Evolutionary conservation across 64 coral and sea anemone species (phyloP).

Genomic region (Montipora cactus): DNA sequence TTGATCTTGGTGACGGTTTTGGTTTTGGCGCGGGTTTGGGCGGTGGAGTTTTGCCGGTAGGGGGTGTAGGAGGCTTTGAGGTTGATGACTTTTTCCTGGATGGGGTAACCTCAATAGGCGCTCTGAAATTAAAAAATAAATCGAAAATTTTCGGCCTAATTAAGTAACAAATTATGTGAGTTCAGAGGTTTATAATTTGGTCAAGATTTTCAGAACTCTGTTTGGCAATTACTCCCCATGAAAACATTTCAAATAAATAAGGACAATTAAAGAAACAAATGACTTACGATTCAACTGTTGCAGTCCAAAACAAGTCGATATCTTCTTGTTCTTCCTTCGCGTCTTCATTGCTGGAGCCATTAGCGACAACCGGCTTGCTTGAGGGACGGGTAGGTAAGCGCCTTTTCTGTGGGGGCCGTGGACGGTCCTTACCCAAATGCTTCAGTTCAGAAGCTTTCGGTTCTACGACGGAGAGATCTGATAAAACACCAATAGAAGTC

Average conservation of each 20-base stretch:
- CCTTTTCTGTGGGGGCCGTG: conserved; percentile 82
- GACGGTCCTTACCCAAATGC: conserved; percentile 84
- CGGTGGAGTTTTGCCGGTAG: conserved; percentile 69
- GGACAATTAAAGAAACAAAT: no score
- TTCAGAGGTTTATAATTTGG: background rate
- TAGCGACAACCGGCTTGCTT: conserved; percentile 71
- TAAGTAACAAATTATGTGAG: background rate
- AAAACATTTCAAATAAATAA: no score
- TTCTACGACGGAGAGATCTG: conserved; percentile 70
- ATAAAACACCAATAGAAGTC: conserved; percentile 22
- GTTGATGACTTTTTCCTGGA: conserved; percentile 44
- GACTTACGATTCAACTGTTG: conserved; percentile 57
- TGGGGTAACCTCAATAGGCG: conserved; percentile 14
- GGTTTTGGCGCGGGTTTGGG: conserved; percentile 80
- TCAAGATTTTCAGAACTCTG: no score
- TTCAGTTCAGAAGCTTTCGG: conserved; percentile 46
- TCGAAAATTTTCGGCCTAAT: background rate
- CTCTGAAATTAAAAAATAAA: background rate
- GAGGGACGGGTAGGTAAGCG: conserved; percentile 88
- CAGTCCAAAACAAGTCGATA: conserved; percentile 86
- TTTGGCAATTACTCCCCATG: no score
- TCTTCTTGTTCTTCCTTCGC: conserved; percentile 2
- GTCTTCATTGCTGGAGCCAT: conserved; percentile 28
- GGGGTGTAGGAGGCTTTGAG: background rate
- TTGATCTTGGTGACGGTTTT: conserved; percentile 51